Percentiles rank a stretch among this genome's conserved stretches.
phyloP scores from a whole-genome alignment of 35 echinoderm and acorn worm species.

The Hemicentrotus pulcherrimus region DNA sequence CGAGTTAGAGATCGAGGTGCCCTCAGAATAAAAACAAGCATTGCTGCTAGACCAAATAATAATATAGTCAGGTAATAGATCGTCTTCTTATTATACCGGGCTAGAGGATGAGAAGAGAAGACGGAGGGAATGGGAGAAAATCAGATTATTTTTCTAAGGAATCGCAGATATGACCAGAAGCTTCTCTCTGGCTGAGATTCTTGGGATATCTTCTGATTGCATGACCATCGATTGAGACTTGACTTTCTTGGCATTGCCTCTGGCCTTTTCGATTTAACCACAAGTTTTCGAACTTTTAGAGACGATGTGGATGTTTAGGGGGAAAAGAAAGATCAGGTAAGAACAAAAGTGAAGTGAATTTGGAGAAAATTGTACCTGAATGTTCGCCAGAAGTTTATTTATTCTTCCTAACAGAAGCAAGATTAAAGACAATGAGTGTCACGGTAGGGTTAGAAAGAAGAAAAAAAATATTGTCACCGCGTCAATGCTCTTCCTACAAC shows the following conservation, averaged over 20 bases:
- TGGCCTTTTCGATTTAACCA: background rate
- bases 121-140: background rate
- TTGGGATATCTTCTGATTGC: background rate
- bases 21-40: background rate
- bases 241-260: background rate
- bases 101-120: background rate
- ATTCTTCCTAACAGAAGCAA: too few species aligned
- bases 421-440: too few species aligned
- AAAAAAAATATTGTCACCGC: too few species aligned
- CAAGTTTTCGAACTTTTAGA: background rate
- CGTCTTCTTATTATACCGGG: background rate
- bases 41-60: conserved; percentile 2
- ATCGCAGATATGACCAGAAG: conserved; percentile 9
- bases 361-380: background rate
- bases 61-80: background rate
- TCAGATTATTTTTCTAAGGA: conserved; percentile 19
- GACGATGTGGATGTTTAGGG: background rate
- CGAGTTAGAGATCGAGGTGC: background rate
- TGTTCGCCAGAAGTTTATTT: too few species aligned
- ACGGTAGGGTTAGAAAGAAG: too few species aligned
- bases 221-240: background rate
- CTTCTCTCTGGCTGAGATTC: background rate
- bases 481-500: too few species aligned
- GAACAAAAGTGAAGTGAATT: background rate
- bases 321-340: background rate